These are phyloP conservation scores for Riparia riparia DNA, from an alignment of 2,113 vertebrate genomes.

Conservation along the genomic window DNA sequence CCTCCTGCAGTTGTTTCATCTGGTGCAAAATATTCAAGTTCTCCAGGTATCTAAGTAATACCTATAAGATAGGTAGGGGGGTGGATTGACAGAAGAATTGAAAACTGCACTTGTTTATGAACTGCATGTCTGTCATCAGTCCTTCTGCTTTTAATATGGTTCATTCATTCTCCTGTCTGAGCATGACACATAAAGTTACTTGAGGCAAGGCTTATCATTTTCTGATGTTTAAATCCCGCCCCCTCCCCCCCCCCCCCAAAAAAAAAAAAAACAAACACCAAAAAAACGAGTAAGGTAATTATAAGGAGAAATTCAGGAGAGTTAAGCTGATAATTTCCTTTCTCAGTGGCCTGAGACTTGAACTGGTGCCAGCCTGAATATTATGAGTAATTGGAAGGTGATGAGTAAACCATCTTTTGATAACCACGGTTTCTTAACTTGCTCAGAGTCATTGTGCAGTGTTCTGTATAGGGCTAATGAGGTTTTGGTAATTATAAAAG, in stretches of 20 bases:
- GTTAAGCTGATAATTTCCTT: background rate
- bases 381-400: background rate
- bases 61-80: background rate
- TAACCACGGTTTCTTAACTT: background rate
- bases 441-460: background rate
- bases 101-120: background rate
- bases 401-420: background rate
- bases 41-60: background rate
- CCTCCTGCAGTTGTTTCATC: background rate
- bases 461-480: background rate
- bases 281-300: background rate
- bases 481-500: background rate
- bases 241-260: no score
- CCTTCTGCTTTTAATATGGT: background rate
- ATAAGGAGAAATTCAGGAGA: background rate
- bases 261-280: no score
- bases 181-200: background rate
- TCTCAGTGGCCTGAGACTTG: background rate
- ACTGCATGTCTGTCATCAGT: background rate
- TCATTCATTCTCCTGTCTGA: background rate
- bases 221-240: background rate
- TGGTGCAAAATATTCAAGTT: background rate
- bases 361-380: background rate
- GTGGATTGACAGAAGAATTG: background rate
- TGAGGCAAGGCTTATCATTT: background rate